Percentiles rank a stretch among this genome's conserved stretches.
Evolutionary conservation across 2,113 vertebrate species (phyloP).

Genomic region (Lophochroa leadbeateri): DNA sequence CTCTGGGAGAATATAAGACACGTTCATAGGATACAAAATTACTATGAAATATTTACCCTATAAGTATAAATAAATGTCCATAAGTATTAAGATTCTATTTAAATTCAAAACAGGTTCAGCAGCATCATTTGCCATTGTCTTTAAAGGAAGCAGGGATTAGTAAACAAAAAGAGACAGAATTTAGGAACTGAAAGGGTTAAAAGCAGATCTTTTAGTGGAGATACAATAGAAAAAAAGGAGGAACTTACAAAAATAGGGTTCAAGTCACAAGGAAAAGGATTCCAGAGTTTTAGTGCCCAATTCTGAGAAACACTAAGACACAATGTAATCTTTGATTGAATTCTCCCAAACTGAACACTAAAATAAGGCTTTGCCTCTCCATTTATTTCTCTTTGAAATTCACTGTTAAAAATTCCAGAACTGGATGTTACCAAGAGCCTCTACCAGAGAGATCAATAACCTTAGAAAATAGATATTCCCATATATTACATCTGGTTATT

Average conservation of each 20-base stretch:
- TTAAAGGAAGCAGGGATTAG: neutral
- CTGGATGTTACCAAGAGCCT: neutral
- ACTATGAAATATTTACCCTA: neutral
- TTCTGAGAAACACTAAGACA: neutral
- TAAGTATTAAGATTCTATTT: neutral
- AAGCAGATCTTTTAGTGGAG: neutral
- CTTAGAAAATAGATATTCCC: neutral
- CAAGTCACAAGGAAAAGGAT: neutral
- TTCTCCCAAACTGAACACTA: neutral
- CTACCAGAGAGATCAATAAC: constrained; percentile 1
- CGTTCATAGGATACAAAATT: neutral
- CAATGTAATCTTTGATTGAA: neutral
- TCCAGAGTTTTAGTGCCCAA: neutral
- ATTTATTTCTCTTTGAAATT: neutral
- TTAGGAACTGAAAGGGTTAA: neutral
- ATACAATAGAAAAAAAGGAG: neutral
- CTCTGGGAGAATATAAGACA: neutral
- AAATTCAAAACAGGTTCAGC: neutral
- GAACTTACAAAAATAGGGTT: neutral
- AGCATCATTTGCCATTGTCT: neutral
- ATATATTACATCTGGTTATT: constrained; percentile 5
- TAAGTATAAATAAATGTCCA: neutral
- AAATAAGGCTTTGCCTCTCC: neutral
- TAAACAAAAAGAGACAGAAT: neutral
- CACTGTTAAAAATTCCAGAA: constrained; percentile 3